A percentile compares a stretch with the other conserved stretches of the same genome.
Evolutionary conservation across 2,797 vertebrate genomes (phyloP).

Genomic region (Aselliscus stoliczkanus): DNA sequence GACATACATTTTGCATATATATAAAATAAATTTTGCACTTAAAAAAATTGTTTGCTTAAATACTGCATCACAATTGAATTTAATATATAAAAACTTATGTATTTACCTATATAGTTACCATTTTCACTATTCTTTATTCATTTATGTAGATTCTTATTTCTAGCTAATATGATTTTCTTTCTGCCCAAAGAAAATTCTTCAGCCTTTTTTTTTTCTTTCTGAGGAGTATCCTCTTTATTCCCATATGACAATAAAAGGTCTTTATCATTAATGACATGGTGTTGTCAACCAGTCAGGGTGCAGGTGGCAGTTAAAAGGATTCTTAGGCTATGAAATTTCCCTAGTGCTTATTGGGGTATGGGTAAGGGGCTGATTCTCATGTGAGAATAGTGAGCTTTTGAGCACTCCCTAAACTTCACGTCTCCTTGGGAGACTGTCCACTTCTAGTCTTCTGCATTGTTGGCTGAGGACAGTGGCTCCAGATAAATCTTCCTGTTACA

Average conservation of each 20-base stretch:
- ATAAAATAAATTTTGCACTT: neutral
- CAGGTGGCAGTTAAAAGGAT: neutral
- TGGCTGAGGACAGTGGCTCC: neutral
- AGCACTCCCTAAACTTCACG: too few species aligned
- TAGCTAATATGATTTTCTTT: neutral
- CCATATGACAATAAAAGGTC: neutral
- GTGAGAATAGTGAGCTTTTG: neutral
- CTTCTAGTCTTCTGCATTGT: neutral
- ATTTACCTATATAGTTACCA: neutral
- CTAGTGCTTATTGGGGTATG: neutral
- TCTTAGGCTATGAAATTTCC: neutral
- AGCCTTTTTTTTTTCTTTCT: neutral
- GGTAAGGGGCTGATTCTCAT: neutral
- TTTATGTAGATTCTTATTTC: neutral
- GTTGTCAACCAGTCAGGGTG: neutral
- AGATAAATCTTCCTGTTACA: neutral
- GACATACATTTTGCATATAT: neutral
- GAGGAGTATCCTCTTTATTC: neutral
- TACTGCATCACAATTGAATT: neutral
- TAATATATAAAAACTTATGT: neutral
- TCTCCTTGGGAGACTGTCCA: neutral
- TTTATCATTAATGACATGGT: neutral
- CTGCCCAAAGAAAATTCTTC: neutral
- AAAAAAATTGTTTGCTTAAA: neutral
- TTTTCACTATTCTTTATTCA: neutral